These are phyloP conservation scores for Malacoctenus gilli DNA, from an alignment of 2,797 vertebrate species.

Conservation along the genomic window DNA sequence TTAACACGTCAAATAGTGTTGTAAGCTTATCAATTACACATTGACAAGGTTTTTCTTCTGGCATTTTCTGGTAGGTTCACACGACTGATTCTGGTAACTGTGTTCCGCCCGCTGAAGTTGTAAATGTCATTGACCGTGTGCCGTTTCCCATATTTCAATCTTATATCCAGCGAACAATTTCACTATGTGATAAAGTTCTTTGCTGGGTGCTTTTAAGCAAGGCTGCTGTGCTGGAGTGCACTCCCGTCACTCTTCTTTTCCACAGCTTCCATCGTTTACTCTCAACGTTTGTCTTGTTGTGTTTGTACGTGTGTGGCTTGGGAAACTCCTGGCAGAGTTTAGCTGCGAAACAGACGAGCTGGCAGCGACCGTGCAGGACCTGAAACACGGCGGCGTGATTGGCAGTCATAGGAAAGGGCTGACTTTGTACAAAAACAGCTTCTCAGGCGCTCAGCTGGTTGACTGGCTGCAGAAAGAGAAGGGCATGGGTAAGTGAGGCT, in stretches of 20 bases:
- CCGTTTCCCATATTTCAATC: too few relatives aligned
- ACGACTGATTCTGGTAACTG: too few relatives aligned
- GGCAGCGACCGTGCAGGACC: conserved; percentile 70
- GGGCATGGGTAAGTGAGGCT: conserved; percentile 70
- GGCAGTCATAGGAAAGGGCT: conserved; percentile 70
- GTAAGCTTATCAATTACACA: too few relatives aligned
- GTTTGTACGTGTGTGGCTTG: conserved; percentile 37
- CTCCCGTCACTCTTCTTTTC: background rate
- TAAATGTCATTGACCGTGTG: too few relatives aligned
- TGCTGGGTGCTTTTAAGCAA: too few relatives aligned
- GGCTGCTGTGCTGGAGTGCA: too few relatives aligned
- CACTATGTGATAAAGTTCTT: too few relatives aligned
- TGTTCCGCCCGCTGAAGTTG: too few relatives aligned
- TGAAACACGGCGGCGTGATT: conserved; percentile 74
- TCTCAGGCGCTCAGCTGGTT: conserved; percentile 74
- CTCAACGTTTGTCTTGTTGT: conserved; percentile 30
- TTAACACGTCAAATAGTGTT: too few relatives aligned
- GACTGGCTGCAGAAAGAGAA: conserved; percentile 74
- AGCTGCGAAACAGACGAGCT: conserved; percentile 76
- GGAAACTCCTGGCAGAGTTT: conserved; percentile 61
- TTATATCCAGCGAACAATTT: too few relatives aligned
- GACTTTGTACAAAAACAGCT: conserved; percentile 76
- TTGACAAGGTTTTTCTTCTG: too few relatives aligned
- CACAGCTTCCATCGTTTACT: background rate
- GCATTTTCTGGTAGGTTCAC: too few relatives aligned